Conservation (phyloP, 1,140 invertebrate species). For the Laupala kohalensis region DNA sequence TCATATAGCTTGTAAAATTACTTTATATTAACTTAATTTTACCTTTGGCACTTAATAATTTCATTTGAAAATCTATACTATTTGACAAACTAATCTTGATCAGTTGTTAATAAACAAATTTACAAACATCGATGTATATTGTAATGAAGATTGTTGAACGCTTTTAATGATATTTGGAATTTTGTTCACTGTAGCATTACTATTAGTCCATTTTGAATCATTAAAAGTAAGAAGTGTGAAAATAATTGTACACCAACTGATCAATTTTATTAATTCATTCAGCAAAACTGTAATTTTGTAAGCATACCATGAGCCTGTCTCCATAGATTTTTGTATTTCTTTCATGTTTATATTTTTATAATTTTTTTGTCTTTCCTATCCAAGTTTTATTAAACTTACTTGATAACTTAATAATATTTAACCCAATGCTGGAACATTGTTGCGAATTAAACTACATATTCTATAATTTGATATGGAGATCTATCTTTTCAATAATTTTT, state of each 20-base stretch:
- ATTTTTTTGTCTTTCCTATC: background rate
- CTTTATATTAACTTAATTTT: background rate
- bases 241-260: background rate
- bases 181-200: background rate
- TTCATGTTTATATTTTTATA: background rate
- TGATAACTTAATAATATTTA: too few species aligned
- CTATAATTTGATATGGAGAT: background rate
- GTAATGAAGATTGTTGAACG: background rate
- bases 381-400: too few species aligned
- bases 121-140: background rate
- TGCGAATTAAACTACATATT: background rate
- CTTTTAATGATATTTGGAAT: background rate
- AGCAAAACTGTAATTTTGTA: background rate
- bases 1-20: background rate
- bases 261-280: too few species aligned
- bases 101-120: background rate
- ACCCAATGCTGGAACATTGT: background rate
- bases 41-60: background rate
- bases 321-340: background rate
- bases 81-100: background rate
- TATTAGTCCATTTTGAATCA: background rate
- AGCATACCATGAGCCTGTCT: background rate
- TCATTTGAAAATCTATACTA: background rate
- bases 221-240: background rate
- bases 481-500: background rate